Base-by-base conservation (phyloP, 2,888 invertebrate genomes). In the Ormyrus pomaceus region DNA sequence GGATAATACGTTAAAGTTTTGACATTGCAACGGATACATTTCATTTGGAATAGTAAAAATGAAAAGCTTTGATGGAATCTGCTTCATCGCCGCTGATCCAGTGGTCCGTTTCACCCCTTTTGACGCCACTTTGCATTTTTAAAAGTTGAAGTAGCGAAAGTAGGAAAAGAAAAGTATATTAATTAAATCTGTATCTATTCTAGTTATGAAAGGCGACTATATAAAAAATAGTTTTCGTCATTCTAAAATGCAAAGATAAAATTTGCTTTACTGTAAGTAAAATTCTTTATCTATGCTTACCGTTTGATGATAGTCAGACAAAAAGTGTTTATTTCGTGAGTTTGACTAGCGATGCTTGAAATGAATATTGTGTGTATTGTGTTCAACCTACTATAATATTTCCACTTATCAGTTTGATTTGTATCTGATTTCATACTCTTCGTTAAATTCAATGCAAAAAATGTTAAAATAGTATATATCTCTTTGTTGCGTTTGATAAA, bases 201-300 rank as follows among this genome's bases (percentile, higher is more conserved):
- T 75, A 75, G 55, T 4, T 66, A 53, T 75, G n/a, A 51, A 53
- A 61, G 34, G 56, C 64, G 64, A 45, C 34, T 58, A 70, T 61
- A 70, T 8, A 61, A 66, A 59, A 72, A 45, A 58, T 34, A 75
- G n/a, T 65, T 34, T 61, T 34, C 34, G 46, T 61, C 61, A 56
- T 51, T 48, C 9, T 58, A 72, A 68, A 68, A 73, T 61, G 72
- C 66, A 73, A 77, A 65, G 10, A 13, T 65, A 68, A 68, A 71
- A 48, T 46, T 68, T 50, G n/a, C 13, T 58, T 64, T 56, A 46
- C 10, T 58, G 13, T 61, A 71, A 71, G 55, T 55, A 48, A 53
- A 73, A 46, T 50, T 65, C 19, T 70, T 58, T 51, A 61, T 61
- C 66, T 66, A 53, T 78, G 78, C 72, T 78, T 78, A 78, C 72